phyloP scores from a whole-genome alignment of 1,140 invertebrate species.

The Drosophila sproati region DNA sequence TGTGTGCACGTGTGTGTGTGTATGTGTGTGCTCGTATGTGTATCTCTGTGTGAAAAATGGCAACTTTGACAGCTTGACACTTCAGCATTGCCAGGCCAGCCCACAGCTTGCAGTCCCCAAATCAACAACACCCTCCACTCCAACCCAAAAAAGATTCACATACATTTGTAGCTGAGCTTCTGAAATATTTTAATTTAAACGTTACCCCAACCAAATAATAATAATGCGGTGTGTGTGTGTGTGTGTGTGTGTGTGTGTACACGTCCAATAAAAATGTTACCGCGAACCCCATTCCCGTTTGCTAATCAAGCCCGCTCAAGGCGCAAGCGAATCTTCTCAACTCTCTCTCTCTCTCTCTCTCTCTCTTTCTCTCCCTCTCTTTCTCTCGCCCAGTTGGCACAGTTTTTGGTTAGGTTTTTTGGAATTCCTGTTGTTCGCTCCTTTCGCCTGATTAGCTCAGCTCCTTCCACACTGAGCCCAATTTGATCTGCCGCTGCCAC shows the following conservation, averaged over 20 bases:
- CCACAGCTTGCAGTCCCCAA: not conserved
- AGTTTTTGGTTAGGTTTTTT: conserved; percentile 22
- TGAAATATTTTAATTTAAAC: conserved; percentile 69
- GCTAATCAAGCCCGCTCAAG: not conserved
- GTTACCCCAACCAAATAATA: conserved; percentile 19
- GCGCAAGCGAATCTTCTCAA: not conserved
- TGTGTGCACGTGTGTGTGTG: conserved; percentile 30
- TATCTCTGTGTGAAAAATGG: conserved; percentile 71
- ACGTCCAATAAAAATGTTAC: conserved; percentile 44
- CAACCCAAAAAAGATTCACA: conserved; percentile 11
- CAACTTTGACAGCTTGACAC: conserved; percentile 80
- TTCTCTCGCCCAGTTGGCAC: conserved; percentile 16
- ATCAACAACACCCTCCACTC: not conserved
- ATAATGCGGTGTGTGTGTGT: conserved; percentile 17
- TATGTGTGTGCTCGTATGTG: conserved; percentile 7
- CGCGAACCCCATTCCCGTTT: not conserved
- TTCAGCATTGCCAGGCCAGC: conserved; percentile 47
- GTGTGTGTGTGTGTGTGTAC: conserved; percentile 8
- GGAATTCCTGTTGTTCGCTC: conserved; percentile 11
- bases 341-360: not conserved
- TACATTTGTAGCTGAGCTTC: conserved; percentile 35
- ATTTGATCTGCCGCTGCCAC: conserved; percentile 2
- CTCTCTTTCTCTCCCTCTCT: not conserved
- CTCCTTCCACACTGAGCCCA: conserved; percentile 14
- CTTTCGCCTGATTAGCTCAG: conserved; percentile 5